A percentile compares a stretch with the other conserved stretches of the same genome.
phyloP scores from a whole-genome alignment of 2,888 invertebrate genomes.

The Cataglyphis livida region DNA sequence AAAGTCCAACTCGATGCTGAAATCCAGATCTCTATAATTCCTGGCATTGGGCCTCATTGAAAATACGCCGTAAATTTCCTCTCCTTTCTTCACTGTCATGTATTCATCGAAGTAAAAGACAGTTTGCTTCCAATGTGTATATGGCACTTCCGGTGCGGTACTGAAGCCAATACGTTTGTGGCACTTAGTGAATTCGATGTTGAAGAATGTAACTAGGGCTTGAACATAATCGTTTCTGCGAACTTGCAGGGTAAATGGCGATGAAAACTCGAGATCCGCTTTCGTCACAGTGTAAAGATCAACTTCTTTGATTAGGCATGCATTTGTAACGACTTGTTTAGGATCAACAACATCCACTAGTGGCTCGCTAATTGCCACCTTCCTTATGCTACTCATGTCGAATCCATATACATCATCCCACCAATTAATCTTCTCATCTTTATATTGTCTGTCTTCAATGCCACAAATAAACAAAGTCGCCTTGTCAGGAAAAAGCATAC shows the following conservation, averaged over 20 bases:
- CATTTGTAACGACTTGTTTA: constrained; percentile 98
- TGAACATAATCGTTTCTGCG: constrained; percentile 98
- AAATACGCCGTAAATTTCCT: constrained; percentile 97
- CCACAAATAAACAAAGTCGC: constrained; percentile 98
- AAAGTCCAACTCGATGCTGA: constrained; percentile 96
- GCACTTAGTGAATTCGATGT: constrained; percentile 99
- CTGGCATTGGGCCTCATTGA: constrained; percentile 98
- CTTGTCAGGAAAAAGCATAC: constrained; percentile 96
- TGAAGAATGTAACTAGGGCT: constrained; percentile 99
- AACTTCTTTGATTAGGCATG: constrained; percentile 98
- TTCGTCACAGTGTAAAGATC: constrained; percentile 99
- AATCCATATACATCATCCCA: constrained; percentile 99
- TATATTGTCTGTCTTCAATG: constrained; percentile 99
- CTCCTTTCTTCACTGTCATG: constrained; percentile 98
- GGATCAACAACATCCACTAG: constrained; percentile 99
- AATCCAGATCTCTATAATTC: constrained; percentile 99
- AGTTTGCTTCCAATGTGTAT: constrained; percentile 99
- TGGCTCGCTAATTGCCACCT: constrained; percentile 99
- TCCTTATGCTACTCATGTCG: constrained; percentile 99
- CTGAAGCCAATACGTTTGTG: constrained; percentile 99
- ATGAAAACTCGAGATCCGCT: constrained; percentile 96
- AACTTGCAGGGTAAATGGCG: constrained; percentile 93
- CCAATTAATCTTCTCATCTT: constrained; percentile 99
- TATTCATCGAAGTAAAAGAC: constrained; percentile 99
- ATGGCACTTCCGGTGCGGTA: constrained; percentile 98